Evolutionary conservation across 2,888 invertebrate species (phyloP).

Genomic region (Erynnis tages): DNA sequence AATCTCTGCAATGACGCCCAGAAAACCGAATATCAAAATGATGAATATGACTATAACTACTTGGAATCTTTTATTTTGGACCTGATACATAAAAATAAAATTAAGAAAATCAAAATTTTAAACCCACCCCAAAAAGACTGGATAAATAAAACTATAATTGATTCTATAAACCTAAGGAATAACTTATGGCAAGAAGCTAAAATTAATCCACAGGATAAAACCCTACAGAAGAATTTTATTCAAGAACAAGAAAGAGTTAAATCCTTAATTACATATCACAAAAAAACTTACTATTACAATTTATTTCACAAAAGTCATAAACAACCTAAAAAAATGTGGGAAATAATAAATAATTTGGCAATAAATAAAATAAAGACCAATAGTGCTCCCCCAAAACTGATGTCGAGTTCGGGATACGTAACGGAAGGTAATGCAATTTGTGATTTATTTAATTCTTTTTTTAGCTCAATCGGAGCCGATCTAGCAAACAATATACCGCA

Average conservation of each 20-base stretch:
- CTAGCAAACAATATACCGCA: slow-evolving; percentile 30
- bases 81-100: slow-evolving; percentile 7
- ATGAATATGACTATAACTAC: background rate
- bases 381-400: slow-evolving; percentile 13
- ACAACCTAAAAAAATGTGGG: slow-evolving; percentile 21
- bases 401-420: no score
- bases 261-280: slow-evolving; percentile 2
- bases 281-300: slow-evolving; percentile 8
- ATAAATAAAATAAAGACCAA: slow-evolving; percentile 16
- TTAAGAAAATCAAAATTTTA: slow-evolving; percentile 16
- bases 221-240: background rate
- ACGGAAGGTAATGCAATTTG: slow-evolving; percentile 28
- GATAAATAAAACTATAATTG: slow-evolving; percentile 33
- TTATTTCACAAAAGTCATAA: background rate
- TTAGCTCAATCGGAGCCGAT: slow-evolving; percentile 25
- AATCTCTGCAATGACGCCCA: background rate
- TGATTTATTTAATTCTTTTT: slow-evolving; percentile 30
- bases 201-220: slow-evolving; percentile 4
- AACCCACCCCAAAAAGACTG: slow-evolving; percentile 28
- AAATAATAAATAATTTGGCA: slow-evolving; percentile 16
- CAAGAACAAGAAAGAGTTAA: background rate
- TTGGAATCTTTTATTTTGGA: background rate
- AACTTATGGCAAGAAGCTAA: slow-evolving; percentile 25
- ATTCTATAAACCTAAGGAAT: slow-evolving; percentile 29
- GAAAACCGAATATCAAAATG: background rate